phyloP scores from a whole-genome alignment of 2,797 vertebrate genomes.

The Silurus lanzhouensis region DNA sequence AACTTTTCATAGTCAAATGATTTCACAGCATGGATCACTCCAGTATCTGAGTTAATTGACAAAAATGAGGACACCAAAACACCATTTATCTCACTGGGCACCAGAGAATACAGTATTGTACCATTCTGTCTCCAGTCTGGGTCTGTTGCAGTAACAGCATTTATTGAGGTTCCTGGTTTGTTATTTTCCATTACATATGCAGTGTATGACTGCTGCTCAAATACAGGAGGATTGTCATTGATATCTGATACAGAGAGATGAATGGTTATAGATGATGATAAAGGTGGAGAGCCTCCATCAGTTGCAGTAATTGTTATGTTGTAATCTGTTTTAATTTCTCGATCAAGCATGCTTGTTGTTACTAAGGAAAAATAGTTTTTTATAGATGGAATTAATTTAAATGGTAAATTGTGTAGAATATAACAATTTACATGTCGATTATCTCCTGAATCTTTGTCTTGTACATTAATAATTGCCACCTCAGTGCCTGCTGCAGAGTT shows the following conservation, averaged over 20 bases:
- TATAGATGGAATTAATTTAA: slow-evolving; percentile 52
- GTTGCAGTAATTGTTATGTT: too few relatives aligned
- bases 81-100: slow-evolving; percentile 61
- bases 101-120: slow-evolving; percentile 64
- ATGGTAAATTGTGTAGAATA: slow-evolving; percentile 45
- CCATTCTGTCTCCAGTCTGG: slow-evolving; percentile 63
- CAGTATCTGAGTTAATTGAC: slow-evolving; percentile 60
- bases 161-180: slow-evolving; percentile 47
- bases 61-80: slow-evolving; percentile 62
- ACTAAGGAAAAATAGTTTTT: slow-evolving; percentile 59
- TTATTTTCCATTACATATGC: slow-evolving; percentile 53
- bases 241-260: slow-evolving; percentile 46
- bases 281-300: slow-evolving; percentile 30
- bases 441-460: slow-evolving; percentile 63
- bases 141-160: slow-evolving; percentile 46
- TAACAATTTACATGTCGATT: slow-evolving; percentile 64
- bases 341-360: slow-evolving; percentile 65
- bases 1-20: slow-evolving; percentile 71
- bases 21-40: slow-evolving; percentile 57
- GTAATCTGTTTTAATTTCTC: slow-evolving; percentile 51
- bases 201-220: slow-evolving; percentile 36
- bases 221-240: slow-evolving; percentile 48
- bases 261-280: slow-evolving; percentile 62
- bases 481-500: slow-evolving; percentile 60
- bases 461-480: slow-evolving; percentile 64